These are phyloP conservation scores for Notarius quadriscutis DNA, from an alignment of 2,113 vertebrate genomes.

Conservation along the genomic window DNA sequence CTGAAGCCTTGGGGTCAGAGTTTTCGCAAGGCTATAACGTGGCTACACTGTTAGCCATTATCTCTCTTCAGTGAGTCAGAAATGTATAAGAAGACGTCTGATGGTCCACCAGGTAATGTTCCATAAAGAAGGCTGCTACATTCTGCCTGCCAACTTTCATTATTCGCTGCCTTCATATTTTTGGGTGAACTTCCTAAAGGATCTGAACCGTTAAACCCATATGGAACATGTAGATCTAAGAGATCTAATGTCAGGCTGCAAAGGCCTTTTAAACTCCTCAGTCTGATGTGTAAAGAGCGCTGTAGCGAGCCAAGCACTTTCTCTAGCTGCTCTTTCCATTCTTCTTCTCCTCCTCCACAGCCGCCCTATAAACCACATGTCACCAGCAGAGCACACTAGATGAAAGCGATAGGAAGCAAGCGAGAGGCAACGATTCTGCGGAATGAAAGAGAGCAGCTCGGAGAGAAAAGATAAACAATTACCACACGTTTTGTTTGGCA, in stretches of 20 bases:
- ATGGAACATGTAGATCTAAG: not conserved
- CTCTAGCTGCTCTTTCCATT: constrained; percentile 48
- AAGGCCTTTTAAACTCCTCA: not conserved
- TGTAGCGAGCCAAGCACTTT: constrained; percentile 42
- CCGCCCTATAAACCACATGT: constrained; percentile 56
- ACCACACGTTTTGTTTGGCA: constrained; percentile 53
- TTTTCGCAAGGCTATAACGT: not conserved
- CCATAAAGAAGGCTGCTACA: not conserved
- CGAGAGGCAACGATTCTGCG: constrained; percentile 34
- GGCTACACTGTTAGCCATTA: too few species aligned
- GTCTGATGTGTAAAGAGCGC: constrained; percentile 36
- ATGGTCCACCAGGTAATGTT: not conserved
- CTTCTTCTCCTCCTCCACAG: constrained; percentile 4
- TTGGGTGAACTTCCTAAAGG: constrained; percentile 12
- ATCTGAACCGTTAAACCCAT: not conserved
- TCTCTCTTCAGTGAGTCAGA: not conserved
- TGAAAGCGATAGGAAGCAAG: constrained; percentile 60
- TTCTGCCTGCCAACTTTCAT: not conserved
- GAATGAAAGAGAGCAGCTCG: constrained; percentile 53
- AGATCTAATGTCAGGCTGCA: not conserved
- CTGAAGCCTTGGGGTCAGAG: not conserved
- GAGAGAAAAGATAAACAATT: constrained; percentile 58
- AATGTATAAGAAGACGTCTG: not conserved
- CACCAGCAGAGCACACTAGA: constrained; percentile 60
- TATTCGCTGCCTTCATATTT: not conserved